Conservation (phyloP, 2,888 invertebrate species). For the Nysson spinosus region DNA sequence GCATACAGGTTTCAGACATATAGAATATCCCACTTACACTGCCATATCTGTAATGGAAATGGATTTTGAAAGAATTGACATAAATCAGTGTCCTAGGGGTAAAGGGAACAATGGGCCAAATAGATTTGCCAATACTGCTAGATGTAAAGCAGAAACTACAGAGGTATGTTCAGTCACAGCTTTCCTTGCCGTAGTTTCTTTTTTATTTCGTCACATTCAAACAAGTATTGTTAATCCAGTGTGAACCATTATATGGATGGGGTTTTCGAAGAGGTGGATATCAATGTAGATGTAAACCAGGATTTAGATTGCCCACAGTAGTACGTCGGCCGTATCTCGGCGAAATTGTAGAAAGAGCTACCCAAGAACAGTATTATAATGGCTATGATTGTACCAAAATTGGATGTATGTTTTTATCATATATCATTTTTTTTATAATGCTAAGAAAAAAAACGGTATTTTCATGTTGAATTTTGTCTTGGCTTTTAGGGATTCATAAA, state of each 20-base stretch:
- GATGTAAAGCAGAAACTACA: slow-evolving; percentile 94
- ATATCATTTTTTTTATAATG: not conserved
- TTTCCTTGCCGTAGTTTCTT: not conserved
- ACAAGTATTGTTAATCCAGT: no score
- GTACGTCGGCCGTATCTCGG: slow-evolving; percentile 95
- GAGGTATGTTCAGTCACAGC: slow-evolving; percentile 84
- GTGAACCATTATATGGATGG: slow-evolving; percentile 97
- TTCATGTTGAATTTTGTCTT: not conserved
- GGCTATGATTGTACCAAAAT: slow-evolving; percentile 94
- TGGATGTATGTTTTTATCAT: slow-evolving; percentile 89
- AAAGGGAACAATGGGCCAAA: slow-evolving; percentile 93
- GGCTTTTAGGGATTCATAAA: slow-evolving; percentile 87
- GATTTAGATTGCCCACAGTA: slow-evolving; percentile 90
- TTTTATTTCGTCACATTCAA: no score
- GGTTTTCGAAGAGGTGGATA: slow-evolving; percentile 97
- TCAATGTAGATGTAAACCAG: slow-evolving; percentile 95
- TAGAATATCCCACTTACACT: slow-evolving; percentile 97
- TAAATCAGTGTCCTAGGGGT: slow-evolving; percentile 96
- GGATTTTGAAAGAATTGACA: slow-evolving; percentile 97
- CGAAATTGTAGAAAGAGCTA: slow-evolving; percentile 95
- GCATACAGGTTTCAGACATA: slow-evolving; percentile 94
- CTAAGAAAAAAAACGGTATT: not conserved
- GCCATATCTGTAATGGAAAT: slow-evolving; percentile 95
- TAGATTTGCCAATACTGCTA: slow-evolving; percentile 91
- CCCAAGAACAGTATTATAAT: slow-evolving; percentile 94